These are phyloP conservation scores for Lonchura striata DNA, from an alignment of 2,113 vertebrate species.

Conservation along the genomic window DNA sequence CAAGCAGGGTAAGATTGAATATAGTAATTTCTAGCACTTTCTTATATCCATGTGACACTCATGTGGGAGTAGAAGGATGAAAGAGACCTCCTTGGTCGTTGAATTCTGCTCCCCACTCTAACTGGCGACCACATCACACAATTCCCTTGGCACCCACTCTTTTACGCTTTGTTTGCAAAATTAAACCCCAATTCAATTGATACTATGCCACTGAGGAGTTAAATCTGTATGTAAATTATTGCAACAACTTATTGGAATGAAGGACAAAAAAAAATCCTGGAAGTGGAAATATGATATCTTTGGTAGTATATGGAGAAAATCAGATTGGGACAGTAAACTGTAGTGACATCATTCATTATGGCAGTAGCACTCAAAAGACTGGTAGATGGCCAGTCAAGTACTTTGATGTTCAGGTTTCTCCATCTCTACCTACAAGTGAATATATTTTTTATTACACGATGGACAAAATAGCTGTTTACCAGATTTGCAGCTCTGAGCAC, in stretches of 20 bases:
- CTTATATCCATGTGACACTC: neutral
- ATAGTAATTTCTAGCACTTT: neutral
- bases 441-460: neutral
- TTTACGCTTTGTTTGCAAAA: conserved; percentile 19
- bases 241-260: conserved; percentile 37
- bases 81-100: neutral
- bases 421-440: neutral
- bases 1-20: neutral
- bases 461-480: neutral
- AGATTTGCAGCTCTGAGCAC: neutral
- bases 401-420: conserved; percentile 48
- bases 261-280: neutral
- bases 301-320: conserved; percentile 23
- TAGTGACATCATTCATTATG: conserved; percentile 35
- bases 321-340: conserved; percentile 25
- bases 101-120: neutral
- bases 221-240: conserved; percentile 5
- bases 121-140: neutral
- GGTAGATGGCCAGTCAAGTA: conserved; percentile 35
- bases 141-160: neutral
- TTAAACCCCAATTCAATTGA: neutral
- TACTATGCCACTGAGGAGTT: conserved; percentile 22
- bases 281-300: conserved; percentile 45
- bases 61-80: neutral
- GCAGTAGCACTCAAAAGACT: conserved; percentile 10